These are phyloP conservation scores for Crossocerus cetratus DNA, from an alignment of 2,888 invertebrate species.

Conservation along the genomic window DNA sequence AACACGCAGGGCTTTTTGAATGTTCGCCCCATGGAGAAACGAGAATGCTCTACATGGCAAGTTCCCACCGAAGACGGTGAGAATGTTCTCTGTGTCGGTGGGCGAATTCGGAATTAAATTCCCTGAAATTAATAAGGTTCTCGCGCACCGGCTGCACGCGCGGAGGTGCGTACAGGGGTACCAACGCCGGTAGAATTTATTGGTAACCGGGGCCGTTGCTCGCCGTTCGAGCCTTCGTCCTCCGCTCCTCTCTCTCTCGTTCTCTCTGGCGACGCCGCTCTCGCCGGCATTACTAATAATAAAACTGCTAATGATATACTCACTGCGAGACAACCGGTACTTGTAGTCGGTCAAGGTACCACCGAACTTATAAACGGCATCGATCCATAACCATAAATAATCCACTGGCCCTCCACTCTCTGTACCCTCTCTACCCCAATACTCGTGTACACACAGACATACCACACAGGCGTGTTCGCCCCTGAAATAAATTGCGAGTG, in stretches of 20 bases:
- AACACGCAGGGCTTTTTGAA: no score
- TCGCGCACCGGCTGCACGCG: slow-evolving; percentile 8
- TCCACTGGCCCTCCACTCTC: slow-evolving; percentile 5
- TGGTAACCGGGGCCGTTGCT: slow-evolving; percentile 39
- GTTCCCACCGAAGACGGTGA: not conserved
- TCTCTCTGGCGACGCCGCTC: no score
- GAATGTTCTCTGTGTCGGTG: not conserved
- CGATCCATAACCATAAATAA: slow-evolving; percentile 58
- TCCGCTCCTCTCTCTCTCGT: no score
- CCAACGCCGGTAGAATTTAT: slow-evolving; percentile 33
- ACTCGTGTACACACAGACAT: slow-evolving; percentile 12
- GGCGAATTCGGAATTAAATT: slow-evolving; percentile 27
- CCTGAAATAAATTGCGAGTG: slow-evolving; percentile 51
- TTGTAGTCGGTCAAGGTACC: slow-evolving; percentile 59
- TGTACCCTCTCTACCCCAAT: not conserved
- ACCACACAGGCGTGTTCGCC: slow-evolving; percentile 43
- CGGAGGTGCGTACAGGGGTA: no score
- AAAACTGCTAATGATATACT: slow-evolving; percentile 60
- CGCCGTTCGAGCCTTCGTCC: slow-evolving; percentile 24
- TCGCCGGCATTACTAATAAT: slow-evolving; percentile 50
- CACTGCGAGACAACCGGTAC: slow-evolving; percentile 55
- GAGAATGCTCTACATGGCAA: no score
- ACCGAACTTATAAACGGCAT: slow-evolving; percentile 56
- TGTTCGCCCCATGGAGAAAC: no score
- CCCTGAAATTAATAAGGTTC: slow-evolving; percentile 48